Conservation (phyloP, 1,140 invertebrate genomes). For the Lasioglossum baleicum region DNA sequence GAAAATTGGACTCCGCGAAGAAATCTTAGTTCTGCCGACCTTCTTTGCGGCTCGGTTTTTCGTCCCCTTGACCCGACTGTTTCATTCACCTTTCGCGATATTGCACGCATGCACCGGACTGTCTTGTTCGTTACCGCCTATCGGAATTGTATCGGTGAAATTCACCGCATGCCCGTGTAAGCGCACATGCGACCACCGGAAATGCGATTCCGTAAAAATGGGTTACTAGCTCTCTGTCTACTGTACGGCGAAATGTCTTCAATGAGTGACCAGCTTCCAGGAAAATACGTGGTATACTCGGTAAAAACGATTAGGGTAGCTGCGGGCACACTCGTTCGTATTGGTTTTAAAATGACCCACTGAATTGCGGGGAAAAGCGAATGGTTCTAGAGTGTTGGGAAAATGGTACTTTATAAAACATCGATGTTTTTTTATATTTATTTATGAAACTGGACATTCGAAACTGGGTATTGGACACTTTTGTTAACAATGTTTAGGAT, state of each 20-base stretch:
- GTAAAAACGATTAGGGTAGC: neutral
- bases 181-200: neutral
- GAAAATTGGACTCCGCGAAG: conserved; percentile 71
- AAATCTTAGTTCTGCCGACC: conserved; percentile 35
- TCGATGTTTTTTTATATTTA: too few relatives aligned
- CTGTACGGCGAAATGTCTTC: neutral
- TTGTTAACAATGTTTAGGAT: too few relatives aligned
- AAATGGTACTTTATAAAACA: too few relatives aligned
- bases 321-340: neutral
- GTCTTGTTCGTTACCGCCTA: conserved; percentile 10
- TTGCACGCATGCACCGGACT: neutral
- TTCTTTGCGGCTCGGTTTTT: neutral
- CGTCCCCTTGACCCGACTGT: conserved; percentile 1
- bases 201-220: conserved; percentile 22
- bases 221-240: conserved; percentile 3
- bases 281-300: neutral
- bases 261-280: conserved; percentile 5
- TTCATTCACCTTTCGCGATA: neutral
- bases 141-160: conserved; percentile 9
- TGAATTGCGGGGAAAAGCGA: too few relatives aligned
- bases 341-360: too few relatives aligned
- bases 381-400: too few relatives aligned
- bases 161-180: neutral
- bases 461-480: too few relatives aligned
- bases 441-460: too few relatives aligned